phyloP scores from a whole-genome alignment of 2,888 invertebrate species.

The Euplexia lucipara region DNA sequence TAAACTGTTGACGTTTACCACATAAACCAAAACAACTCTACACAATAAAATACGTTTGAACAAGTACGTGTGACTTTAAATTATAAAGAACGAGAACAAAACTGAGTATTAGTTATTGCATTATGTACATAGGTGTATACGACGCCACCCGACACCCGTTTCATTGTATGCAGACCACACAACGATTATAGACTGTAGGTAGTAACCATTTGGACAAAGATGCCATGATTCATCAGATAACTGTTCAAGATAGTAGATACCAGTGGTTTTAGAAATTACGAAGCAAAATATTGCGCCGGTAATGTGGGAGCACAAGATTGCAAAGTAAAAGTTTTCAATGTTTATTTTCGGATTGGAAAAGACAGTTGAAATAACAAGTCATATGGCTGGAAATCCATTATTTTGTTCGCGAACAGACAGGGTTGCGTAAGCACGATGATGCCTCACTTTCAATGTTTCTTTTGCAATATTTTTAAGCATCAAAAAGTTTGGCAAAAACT shows the following conservation, averaged over 20 bases:
- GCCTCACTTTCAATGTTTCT: slow-evolving; percentile 40
- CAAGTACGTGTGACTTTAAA: slow-evolving; percentile 36
- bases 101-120: slow-evolving; percentile 47
- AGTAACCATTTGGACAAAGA: slow-evolving; percentile 63
- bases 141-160: slow-evolving; percentile 60
- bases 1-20: slow-evolving; percentile 13
- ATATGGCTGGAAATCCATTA: slow-evolving; percentile 39
- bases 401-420: slow-evolving; percentile 37
- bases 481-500: slow-evolving; percentile 27
- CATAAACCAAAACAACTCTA: slow-evolving; percentile 30
- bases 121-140: slow-evolving; percentile 56
- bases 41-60: slow-evolving; percentile 32
- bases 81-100: slow-evolving; percentile 50
- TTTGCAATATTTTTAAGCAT: slow-evolving; percentile 18
- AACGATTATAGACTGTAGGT: slow-evolving; percentile 61
- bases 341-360: slow-evolving; percentile 42
- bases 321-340: slow-evolving; percentile 35
- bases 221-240: slow-evolving; percentile 58
- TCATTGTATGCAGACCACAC: slow-evolving; percentile 67
- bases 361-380: slow-evolving; percentile 40
- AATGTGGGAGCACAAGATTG: slow-evolving; percentile 41
- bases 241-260: slow-evolving; percentile 45
- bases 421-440: slow-evolving; percentile 42
- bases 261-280: slow-evolving; percentile 46
- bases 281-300: slow-evolving; percentile 40